Evolutionary conservation across 2,888 invertebrate species (phyloP), one percentile per base, ranked within the genome.

Genomic region (Steinernema scapterisci): DNA sequence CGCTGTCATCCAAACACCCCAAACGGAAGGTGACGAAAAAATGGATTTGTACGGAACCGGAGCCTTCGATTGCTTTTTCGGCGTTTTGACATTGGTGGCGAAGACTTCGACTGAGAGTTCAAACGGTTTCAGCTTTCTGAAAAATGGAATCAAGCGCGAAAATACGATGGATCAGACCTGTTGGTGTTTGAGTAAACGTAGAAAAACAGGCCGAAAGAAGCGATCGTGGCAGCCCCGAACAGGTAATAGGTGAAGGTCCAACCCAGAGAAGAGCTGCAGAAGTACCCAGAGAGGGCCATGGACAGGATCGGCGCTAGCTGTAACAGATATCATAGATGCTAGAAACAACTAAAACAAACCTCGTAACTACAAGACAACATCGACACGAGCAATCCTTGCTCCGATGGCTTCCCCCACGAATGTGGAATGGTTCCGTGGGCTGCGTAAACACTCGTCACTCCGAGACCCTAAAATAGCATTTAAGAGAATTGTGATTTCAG

Each of bases 21-120:
- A 46, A 5, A 75, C 75, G 13, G 75, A 43, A 23, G 38, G 54
- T n/a, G 48, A 48, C 11, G 54, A 71, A 31, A 78, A 78, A 0
- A 80, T 77, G 3, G 77, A 77, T 1, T 73, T 21, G 63, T 80
- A 80, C 0, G 80, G 80, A 11, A 79, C 78, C 6, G 21, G 7
- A 6, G 27, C 16, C n/a, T 63, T 63, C 31, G 16, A 27, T 2
- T 6, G 16, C 16, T 63, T 13, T 6, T 38, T 38, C 5, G 38
- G 38, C 6, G 27, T 31, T 16, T 63, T n/a, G 21, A 38, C 38
- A 9, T 25, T 31, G 3, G 63, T 63, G 16, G 63, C 16, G 16
- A 63, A 63, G 16, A 63, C 63, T 16, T 38, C 16, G 31, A 25
- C n/a, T 31, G 31, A 63, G 16, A 25, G 25, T 27, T 16, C 48